Conservation (phyloP, 2,888 invertebrate species). For the Ametastegia equiseti region DNA sequence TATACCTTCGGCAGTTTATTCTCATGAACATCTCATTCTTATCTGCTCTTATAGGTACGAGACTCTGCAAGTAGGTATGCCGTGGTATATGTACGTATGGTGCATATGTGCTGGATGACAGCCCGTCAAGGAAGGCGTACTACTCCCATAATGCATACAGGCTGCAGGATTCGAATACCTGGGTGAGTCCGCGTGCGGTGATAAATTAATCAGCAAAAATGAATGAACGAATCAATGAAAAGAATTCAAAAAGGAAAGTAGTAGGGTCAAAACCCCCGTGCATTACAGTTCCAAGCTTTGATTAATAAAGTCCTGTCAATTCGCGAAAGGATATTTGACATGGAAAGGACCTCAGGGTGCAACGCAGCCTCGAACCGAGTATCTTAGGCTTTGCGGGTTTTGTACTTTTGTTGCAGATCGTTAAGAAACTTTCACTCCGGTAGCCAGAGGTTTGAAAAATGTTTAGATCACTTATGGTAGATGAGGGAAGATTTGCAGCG, state of each 20-base stretch:
- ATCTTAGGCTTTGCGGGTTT: too few species aligned
- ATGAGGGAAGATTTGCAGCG: neutral
- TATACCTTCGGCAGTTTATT: constrained; percentile 21
- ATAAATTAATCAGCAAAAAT: constrained; percentile 12
- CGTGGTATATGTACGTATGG: neutral
- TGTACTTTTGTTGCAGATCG: too few species aligned
- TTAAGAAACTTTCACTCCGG: constrained; percentile 35
- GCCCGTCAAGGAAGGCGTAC: constrained; percentile 13
- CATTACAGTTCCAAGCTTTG: neutral
- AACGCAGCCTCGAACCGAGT: neutral
- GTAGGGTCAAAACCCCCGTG: neutral
- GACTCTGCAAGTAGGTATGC: neutral
- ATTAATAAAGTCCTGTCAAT: neutral
- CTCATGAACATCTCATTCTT: constrained; percentile 23
- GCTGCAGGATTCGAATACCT: neutral
- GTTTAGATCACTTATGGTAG: too few species aligned
- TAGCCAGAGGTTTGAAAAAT: constrained; percentile 7
- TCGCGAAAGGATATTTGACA: neutral
- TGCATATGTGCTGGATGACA: constrained; percentile 23
- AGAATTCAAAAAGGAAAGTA: too few species aligned
- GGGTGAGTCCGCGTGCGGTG: neutral
- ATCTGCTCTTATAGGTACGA: constrained; percentile 3
- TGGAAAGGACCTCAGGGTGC: neutral
- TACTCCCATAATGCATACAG: constrained; percentile 1
- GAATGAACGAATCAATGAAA: neutral